phyloP scores from a whole-genome alignment of 92 coral and sea anemone species.

The Montipora capitata region DNA sequence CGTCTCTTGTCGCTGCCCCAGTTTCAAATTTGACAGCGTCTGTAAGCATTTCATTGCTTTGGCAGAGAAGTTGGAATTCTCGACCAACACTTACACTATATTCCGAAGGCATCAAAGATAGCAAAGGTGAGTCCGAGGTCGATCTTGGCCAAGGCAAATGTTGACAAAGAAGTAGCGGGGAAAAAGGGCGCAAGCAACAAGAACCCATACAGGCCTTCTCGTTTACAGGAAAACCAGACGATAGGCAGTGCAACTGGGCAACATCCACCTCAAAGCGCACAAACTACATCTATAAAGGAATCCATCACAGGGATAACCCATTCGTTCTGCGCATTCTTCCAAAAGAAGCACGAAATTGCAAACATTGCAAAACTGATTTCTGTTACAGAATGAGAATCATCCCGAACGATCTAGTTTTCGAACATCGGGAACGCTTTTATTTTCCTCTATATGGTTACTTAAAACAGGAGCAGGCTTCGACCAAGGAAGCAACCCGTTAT shows the following conservation, averaged over 20 bases:
- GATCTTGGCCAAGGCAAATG: too few species aligned
- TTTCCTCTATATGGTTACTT: constrained; percentile 63
- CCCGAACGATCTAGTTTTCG: constrained; percentile 49
- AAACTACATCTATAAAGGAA: neutral
- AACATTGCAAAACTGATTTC: constrained; percentile 18
- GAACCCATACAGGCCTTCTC: too few species aligned
- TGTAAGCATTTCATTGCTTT: neutral
- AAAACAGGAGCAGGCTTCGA: constrained; percentile 35
- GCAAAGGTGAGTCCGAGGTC: too few species aligned
- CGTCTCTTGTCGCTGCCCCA: neutral
- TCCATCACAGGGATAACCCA: constrained; percentile 52
- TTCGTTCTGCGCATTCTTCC: constrained; percentile 41
- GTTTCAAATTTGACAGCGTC: neutral
- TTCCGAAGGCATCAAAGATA: too few species aligned
- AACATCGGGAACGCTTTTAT: constrained; percentile 50
- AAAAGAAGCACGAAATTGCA: constrained; percentile 38
- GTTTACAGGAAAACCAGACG: too few species aligned
- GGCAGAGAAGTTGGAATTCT: neutral
- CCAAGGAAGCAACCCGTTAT: constrained; percentile 42
- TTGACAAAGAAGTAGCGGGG: too few species aligned
- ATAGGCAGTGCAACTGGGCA: too few species aligned
- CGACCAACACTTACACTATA: too few species aligned
- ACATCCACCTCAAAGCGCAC: too few species aligned
- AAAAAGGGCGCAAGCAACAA: too few species aligned
- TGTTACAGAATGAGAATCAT: constrained; percentile 38